Evolutionary conservation across 2,888 invertebrate species (phyloP).

Genomic region (Polymixis flavicincta): DNA sequence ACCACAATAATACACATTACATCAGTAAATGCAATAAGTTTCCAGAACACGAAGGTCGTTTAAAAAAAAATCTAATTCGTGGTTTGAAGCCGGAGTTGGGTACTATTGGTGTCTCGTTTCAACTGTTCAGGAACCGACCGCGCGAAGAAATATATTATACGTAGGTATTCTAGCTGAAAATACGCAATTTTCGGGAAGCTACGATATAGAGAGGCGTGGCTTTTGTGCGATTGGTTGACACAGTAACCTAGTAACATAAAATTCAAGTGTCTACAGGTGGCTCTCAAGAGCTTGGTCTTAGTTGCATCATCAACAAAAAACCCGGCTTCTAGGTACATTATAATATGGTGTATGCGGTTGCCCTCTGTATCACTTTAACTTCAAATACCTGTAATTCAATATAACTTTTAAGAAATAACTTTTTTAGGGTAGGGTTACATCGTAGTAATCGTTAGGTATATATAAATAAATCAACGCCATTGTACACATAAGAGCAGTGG

Average conservation of each 20-base stretch:
- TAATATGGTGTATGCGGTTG: neutral
- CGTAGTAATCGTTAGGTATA: neutral
- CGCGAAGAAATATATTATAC: neutral
- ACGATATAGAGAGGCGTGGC: slow-evolving; percentile 49
- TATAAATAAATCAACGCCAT: neutral
- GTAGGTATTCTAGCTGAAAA: slow-evolving; percentile 35
- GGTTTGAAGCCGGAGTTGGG: neutral
- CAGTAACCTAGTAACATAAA: slow-evolving; percentile 36
- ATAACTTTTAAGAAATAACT: neutral
- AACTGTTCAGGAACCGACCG: slow-evolving; percentile 8
- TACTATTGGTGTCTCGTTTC: slow-evolving; percentile 41
- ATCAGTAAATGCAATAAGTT: neutral
- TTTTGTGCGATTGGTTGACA: slow-evolving; percentile 47
- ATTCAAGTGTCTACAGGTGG: slow-evolving; percentile 28
- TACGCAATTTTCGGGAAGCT: slow-evolving; percentile 24
- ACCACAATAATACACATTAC: neutral
- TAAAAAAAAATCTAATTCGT: neutral
- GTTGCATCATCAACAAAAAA: too few species aligned
- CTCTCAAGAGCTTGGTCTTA: neutral
- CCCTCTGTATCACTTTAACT: neutral
- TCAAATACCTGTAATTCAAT: neutral
- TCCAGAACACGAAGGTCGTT: neutral
- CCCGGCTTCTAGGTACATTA: too few species aligned
- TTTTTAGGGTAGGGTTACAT: neutral
- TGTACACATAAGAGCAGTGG: neutral